Percentiles rank a stretch among this genome's conserved stretches.
phyloP scores from a whole-genome alignment of 2,888 invertebrate genomes.

The Aleiodes leptofemur region DNA sequence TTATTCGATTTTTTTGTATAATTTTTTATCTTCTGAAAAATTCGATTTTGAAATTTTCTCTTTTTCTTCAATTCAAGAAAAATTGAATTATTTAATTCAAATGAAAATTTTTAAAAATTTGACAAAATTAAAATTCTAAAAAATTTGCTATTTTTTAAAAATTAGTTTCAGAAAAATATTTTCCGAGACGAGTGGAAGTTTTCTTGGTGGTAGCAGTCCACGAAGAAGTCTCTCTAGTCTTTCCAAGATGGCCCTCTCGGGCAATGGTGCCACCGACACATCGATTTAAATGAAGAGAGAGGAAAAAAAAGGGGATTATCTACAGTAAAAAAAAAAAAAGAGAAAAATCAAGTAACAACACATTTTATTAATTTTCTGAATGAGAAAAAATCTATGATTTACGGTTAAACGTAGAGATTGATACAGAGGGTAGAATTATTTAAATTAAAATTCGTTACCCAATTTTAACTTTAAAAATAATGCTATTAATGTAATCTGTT shows the following conservation, averaged over 20 bases:
- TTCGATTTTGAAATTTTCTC: no score
- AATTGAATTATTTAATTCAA: not conserved
- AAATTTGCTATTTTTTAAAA: slow-evolving; percentile 23
- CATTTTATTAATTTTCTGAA: slow-evolving; percentile 12
- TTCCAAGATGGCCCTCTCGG: slow-evolving; percentile 83
- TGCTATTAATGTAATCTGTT: slow-evolving; percentile 34
- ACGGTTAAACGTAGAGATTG: not conserved
- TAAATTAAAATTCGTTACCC: slow-evolving; percentile 22
- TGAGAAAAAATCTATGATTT: slow-evolving; percentile 8
- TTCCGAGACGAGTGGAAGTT: slow-evolving; percentile 84
- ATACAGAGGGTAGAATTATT: slow-evolving; percentile 10
- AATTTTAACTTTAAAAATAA: slow-evolving; percentile 11
- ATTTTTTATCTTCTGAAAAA: no score
- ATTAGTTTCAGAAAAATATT: slow-evolving; percentile 92
- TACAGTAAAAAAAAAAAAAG: slow-evolving; percentile 14
- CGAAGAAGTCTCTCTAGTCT: slow-evolving; percentile 88
- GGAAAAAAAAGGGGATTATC: not conserved
- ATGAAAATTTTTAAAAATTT: not conserved
- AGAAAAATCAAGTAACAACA: slow-evolving; percentile 25
- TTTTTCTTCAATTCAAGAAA: no score
- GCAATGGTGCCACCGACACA: slow-evolving; percentile 69
- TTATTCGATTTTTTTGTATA: no score
- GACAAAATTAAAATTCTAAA: not conserved
- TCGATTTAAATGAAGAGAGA: slow-evolving; percentile 52
- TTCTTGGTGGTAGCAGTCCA: slow-evolving; percentile 84